Percentiles rank a stretch among this genome's conserved stretches.
Conservation (phyloP, 2,888 invertebrate genomes). For the Amphimallon solstitiale region DNA sequence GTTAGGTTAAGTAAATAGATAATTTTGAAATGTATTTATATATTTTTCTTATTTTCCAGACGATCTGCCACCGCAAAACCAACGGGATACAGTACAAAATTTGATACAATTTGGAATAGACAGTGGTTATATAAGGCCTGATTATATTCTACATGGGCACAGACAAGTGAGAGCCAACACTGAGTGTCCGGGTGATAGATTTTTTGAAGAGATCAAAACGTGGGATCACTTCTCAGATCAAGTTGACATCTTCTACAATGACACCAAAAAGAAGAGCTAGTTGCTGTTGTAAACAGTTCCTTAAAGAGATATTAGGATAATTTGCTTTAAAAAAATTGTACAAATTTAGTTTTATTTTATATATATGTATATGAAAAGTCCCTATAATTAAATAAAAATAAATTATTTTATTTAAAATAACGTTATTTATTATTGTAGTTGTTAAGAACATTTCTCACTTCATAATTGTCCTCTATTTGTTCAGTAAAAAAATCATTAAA, state of each 20-base stretch:
- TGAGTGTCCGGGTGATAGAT: constrained; percentile 74
- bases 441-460: too few species aligned
- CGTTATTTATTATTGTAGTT: too few species aligned
- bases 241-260: constrained; percentile 28
- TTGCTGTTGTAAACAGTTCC: not conserved
- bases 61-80: constrained; percentile 69
- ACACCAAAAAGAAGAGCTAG: not conserved
- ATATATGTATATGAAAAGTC: too few species aligned
- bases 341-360: not conserved
- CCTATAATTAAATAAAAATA: too few species aligned
- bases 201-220: constrained; percentile 69
- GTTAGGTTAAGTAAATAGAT: too few species aligned
- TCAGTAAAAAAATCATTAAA: too few species aligned
- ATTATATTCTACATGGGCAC: constrained; percentile 75
- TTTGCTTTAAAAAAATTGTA: not conserved
- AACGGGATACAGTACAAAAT: constrained; percentile 68
- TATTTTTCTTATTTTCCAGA: constrained; percentile 60
- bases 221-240: constrained; percentile 68
- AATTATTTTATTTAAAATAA: too few species aligned
- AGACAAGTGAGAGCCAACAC: constrained; percentile 69
- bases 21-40: too few species aligned
- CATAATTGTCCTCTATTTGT: too few species aligned
- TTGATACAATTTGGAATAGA: constrained; percentile 72
- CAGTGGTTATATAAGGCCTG: constrained; percentile 68
- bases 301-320: not conserved